Evolutionary conservation across 2,113 vertebrate genomes (phyloP).

Genomic region (Talpa occidentalis): DNA sequence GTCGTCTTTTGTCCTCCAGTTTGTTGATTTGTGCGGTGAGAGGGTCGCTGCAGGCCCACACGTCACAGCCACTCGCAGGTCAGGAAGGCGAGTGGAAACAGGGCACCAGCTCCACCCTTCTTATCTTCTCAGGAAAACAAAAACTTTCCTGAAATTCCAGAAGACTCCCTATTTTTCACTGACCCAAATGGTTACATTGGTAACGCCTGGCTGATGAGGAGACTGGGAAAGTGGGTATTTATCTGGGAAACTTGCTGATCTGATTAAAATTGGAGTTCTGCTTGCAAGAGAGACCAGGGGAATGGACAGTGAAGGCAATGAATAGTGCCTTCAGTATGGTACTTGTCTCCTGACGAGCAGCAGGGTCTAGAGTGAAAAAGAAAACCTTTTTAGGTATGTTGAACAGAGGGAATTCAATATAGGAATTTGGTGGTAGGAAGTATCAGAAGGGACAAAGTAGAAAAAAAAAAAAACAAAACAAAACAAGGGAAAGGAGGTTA

Average conservation of each 20-base stretch:
- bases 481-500: background rate
- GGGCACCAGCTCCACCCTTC: background rate
- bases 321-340: background rate
- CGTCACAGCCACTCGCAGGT: background rate
- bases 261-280: background rate
- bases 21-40: background rate
- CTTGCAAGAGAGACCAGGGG: background rate
- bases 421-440: background rate
- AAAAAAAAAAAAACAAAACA: background rate
- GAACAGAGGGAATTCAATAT: background rate
- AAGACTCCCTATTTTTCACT: background rate
- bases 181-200: background rate
- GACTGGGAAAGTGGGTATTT: background rate
- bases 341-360: background rate
- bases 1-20: background rate
- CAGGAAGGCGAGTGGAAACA: background rate
- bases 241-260: background rate
- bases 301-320: background rate
- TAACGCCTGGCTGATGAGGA: background rate
- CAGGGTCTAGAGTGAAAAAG: background rate
- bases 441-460: background rate
- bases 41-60: background rate
- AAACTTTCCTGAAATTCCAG: background rate
- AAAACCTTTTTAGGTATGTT: background rate
- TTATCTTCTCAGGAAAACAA: slow-evolving; percentile 1